phyloP scores from a whole-genome alignment of 2,797 vertebrate genomes.

The Spinibarbus caldwelli region DNA sequence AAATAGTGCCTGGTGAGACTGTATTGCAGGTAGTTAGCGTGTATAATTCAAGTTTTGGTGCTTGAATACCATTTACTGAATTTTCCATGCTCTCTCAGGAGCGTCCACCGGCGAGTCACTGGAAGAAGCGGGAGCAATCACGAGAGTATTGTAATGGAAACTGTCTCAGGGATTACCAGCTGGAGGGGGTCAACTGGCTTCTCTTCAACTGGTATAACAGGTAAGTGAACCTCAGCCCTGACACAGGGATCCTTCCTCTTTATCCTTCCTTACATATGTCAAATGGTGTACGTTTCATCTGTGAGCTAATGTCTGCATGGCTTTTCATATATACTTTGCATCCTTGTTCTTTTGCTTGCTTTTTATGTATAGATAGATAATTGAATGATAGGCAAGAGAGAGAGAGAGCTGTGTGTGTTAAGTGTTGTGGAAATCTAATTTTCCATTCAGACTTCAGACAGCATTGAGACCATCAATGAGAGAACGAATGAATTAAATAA shows the following conservation, averaged over 20 bases:
- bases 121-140: constrained; percentile 97
- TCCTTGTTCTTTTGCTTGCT: not conserved
- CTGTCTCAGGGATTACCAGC: constrained; percentile 99
- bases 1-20: not conserved
- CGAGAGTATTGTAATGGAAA: constrained; percentile 96
- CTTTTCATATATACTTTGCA: not conserved
- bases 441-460: constrained; percentile 44
- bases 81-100: constrained; percentile 76
- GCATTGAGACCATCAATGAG: constrained; percentile 5
- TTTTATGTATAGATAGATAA: not conserved
- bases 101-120: constrained; percentile 90
- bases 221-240: constrained; percentile 71
- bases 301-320: no score
- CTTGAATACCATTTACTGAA: not conserved
- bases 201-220: constrained; percentile 99
- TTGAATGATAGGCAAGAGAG: not conserved
- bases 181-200: constrained; percentile 99
- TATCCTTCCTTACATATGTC: not conserved
- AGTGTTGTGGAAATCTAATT: not conserved
- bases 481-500: not conserved
- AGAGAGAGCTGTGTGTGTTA: not conserved
- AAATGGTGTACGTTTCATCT: not conserved
- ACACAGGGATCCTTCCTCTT: not conserved
- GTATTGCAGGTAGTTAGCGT: not conserved
- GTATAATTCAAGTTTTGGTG: not conserved